These are phyloP conservation scores for Pterois miles DNA, from an alignment of 2,797 vertebrate species.

Conservation along the genomic window DNA sequence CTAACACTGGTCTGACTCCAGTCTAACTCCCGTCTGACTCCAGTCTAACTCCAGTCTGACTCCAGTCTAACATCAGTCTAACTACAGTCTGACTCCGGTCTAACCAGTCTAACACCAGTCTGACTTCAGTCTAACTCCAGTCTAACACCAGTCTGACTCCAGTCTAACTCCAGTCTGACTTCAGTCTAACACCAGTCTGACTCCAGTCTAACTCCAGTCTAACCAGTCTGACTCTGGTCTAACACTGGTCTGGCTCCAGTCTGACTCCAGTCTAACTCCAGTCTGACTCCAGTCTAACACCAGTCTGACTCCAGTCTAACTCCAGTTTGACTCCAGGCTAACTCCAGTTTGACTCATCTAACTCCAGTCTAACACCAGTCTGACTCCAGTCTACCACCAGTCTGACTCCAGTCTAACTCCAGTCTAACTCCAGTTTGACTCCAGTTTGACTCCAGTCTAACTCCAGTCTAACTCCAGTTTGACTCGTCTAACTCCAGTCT, in stretches of 20 bases:
- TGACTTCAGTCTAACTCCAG: not conserved
- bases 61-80: not conserved
- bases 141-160: not conserved
- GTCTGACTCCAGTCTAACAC: not conserved
- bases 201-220: not conserved
- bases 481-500: not conserved
- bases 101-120: not conserved
- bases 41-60: too few relatives aligned
- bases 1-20: too few relatives aligned
- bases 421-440: too few relatives aligned
- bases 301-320: too few relatives aligned
- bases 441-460: not conserved
- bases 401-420: not conserved
- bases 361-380: not conserved
- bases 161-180: too few relatives aligned
- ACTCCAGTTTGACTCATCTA: not conserved
- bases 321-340: not conserved
- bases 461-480: not conserved
- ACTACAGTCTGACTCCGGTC: not conserved
- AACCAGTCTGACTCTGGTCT: not conserved
- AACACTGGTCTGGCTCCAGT: not conserved
- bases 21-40: not conserved
- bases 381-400: not conserved
- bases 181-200: not conserved
- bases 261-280: not conserved